These are phyloP conservation scores for Hemistola chrysoprasaria DNA, from an alignment of 2,888 invertebrate species.

Conservation along the genomic window DNA sequence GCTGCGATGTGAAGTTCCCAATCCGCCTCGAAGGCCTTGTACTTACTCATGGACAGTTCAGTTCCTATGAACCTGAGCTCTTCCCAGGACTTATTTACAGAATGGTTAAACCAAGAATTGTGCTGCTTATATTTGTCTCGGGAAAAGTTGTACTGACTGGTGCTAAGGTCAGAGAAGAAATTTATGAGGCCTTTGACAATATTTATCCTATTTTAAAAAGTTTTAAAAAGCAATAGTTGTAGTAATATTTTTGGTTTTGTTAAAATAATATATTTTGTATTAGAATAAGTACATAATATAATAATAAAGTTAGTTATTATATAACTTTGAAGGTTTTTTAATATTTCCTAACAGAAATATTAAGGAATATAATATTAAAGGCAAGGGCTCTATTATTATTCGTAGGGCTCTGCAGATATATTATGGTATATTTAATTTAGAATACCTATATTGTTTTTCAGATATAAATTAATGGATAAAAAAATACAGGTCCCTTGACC, in stretches of 20 bases:
- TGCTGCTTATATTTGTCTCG: slow-evolving; percentile 98
- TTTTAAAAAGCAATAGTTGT: slow-evolving; percentile 90
- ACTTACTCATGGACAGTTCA: slow-evolving; percentile 88
- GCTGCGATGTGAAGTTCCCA: slow-evolving; percentile 90
- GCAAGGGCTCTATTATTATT: no score
- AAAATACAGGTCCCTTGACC: no score
- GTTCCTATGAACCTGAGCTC: slow-evolving; percentile 97
- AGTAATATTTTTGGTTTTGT: slow-evolving; percentile 22
- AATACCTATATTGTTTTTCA: no score
- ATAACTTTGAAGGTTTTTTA: no score
- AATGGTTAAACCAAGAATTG: slow-evolving; percentile 98
- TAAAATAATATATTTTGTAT: slow-evolving; percentile 1
- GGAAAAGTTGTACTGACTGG: slow-evolving; percentile 99
- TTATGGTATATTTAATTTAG: no score
- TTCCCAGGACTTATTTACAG: slow-evolving; percentile 99
- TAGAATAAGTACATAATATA: no score
- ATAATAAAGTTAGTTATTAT: no score
- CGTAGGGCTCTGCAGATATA: no score
- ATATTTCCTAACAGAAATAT: no score
- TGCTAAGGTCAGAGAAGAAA: slow-evolving; percentile 95
- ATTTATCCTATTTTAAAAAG: slow-evolving; percentile 98
- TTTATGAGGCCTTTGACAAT: slow-evolving; percentile 97
- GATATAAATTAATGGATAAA: no score
- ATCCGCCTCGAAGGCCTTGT: slow-evolving; percentile 88
- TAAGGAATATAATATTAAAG: no score